phyloP scores from a whole-genome alignment of 2,113 vertebrate species.

The Acrocephalus kingi region DNA sequence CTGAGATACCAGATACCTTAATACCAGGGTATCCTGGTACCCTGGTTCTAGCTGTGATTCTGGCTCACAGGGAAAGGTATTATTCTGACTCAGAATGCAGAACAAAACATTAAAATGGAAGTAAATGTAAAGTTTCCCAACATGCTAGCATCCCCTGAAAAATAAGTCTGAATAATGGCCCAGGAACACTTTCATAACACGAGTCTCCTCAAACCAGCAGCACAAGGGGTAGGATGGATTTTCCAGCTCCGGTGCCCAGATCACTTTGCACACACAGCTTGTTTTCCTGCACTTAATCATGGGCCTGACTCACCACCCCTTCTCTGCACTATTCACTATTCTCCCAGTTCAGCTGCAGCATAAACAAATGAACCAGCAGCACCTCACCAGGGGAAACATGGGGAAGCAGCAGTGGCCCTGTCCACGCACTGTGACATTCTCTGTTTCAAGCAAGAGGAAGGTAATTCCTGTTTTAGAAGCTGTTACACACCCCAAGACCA shows the following conservation, averaged over 20 bases:
- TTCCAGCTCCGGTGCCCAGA: conserved; percentile 4
- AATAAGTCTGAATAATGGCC: conserved; percentile 9
- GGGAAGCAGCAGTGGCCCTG: neutral
- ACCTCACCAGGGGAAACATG: neutral
- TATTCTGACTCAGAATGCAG: conserved; percentile 5
- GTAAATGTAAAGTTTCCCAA: neutral
- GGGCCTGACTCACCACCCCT: conserved; percentile 28
- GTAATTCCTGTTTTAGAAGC: neutral
- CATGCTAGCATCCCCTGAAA: conserved; percentile 8
- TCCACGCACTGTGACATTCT: neutral
- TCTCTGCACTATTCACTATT: neutral
- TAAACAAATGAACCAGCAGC: conserved; percentile 1
- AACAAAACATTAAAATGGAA: conserved; percentile 22
- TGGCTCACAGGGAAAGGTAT: neutral
- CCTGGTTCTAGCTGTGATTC: neutral
- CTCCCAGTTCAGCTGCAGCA: neutral
- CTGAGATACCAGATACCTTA: neutral
- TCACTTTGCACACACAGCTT: conserved; percentile 4
- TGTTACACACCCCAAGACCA: neutral
- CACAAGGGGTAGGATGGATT: neutral
- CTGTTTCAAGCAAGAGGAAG: neutral
- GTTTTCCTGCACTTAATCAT: conserved; percentile 41
- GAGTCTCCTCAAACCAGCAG: neutral
- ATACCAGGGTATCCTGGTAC: neutral
- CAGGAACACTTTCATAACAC: neutral